Base-by-base conservation (phyloP, 2,888 invertebrate species). In the Malachius bipustulatus region DNA sequence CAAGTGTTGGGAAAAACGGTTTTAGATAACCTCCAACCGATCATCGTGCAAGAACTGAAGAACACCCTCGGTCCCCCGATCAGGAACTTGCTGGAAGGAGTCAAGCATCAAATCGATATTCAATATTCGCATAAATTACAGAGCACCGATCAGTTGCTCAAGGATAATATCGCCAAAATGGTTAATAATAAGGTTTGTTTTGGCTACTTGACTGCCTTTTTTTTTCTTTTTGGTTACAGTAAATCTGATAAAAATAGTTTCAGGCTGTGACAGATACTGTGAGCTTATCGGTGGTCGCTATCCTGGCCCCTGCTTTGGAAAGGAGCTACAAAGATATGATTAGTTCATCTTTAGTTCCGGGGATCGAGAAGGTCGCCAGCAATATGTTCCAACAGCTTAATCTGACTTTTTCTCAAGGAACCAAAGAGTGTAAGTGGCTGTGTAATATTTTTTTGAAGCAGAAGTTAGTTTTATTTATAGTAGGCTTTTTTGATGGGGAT, bases 371-470 rank as follows among this genome's bases (percentile, higher is more conserved):
- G 56, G 77, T 85, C 36, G 84, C 84, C 48, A 77, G 80, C 51
- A 77, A 77, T 54, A 82, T 96, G 72, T 90, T 93, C 57, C 71
- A 77, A 30, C 93, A 96, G 63, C 71, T 96, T 37, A 89, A 90
- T 57, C 82, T 84, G 33, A 75, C 82, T 11, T 96, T 94, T 64
- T 76, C 81, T 34, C 73, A 72, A 44, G 96, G 96, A 35, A 87
- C 91, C 4, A 81, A 80, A 57, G 91, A 94, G 64, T 90, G 91
- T 91, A 65, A 75, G 77, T 62, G 6, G 4, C 4, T 39, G 26
- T n/a, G 29, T 35, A 35, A 26, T 10, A 39, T 15, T 15, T 19
- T 28, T 12, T n/a, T n/a, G n/a, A n/a, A n/a, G n/a, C n/a, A n/a
- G 38, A 30, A 11, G 26, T 26, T 6, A 12, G 16, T n/a, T n/a